phyloP scores from a whole-genome alignment of 2,888 invertebrate genomes.

The Stegana nigrithorax region DNA sequence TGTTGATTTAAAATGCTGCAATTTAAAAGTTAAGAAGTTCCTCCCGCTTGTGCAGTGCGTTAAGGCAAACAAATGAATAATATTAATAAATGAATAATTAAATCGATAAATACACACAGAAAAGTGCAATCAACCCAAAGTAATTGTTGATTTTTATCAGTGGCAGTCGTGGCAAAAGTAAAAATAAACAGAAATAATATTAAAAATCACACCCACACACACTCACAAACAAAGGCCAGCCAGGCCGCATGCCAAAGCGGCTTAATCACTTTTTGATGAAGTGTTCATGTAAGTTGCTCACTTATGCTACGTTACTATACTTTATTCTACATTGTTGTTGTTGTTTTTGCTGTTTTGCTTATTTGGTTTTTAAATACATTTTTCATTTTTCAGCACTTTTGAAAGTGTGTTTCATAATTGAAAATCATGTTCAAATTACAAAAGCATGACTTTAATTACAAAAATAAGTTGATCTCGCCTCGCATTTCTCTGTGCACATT shows the following conservation, averaged over 20 bases:
- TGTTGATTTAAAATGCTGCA: not conserved
- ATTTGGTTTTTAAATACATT: too few relatives aligned
- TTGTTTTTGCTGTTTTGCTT: not conserved
- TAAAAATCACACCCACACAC: not conserved
- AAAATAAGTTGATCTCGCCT: not conserved
- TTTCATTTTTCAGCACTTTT: too few relatives aligned
- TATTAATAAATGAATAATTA: not conserved
- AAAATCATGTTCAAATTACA: not conserved
- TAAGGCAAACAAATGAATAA: not conserved
- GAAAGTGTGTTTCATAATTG: not conserved
- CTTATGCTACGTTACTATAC: slow-evolving; percentile 33
- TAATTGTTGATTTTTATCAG: slow-evolving; percentile 2
- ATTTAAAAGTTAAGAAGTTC: not conserved
- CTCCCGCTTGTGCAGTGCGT: not conserved
- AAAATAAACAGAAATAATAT: too few relatives aligned
- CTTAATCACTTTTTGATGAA: slow-evolving; percentile 53
- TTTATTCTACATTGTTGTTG: not conserved
- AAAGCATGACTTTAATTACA: slow-evolving; percentile 5
- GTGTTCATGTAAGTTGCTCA: slow-evolving; percentile 45
- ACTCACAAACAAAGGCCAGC: not conserved
- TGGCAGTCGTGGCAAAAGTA: too few relatives aligned
- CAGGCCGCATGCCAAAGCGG: slow-evolving; percentile 3
- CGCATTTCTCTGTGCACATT: not conserved
- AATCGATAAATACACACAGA: not conserved
- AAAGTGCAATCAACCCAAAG: not conserved